Conservation (phyloP, 2,797 vertebrate species). For the Cossypha dichroa region DNA sequence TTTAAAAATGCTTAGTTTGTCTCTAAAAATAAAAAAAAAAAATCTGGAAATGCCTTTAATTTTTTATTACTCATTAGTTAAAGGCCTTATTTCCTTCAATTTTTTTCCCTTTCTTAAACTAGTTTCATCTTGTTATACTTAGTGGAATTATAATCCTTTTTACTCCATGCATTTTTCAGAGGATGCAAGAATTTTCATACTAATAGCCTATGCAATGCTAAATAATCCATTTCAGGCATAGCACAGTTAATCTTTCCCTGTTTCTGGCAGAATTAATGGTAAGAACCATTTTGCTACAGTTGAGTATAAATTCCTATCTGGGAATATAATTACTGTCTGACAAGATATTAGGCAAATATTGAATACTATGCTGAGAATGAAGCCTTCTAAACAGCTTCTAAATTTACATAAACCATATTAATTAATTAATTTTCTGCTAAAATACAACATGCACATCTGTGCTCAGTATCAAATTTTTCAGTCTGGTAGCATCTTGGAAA, state of each 20-base stretch:
- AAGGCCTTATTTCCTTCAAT: not conserved
- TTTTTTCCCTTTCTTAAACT: not conserved
- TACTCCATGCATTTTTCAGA: not conserved
- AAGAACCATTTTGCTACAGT: constrained; percentile 41
- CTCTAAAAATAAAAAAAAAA: not conserved
- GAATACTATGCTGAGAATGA: constrained; percentile 24
- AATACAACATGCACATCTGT: not conserved
- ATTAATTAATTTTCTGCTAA: constrained; percentile 43
- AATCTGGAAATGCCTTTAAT: not conserved
- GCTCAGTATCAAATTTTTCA: not conserved
- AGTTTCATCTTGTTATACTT: not conserved
- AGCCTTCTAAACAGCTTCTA: constrained; percentile 28
- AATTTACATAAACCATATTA: constrained; percentile 31
- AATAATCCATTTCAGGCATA: constrained; percentile 35
- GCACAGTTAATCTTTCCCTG: constrained; percentile 30
- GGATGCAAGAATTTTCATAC: constrained; percentile 3
- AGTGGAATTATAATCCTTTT: constrained; percentile 15
- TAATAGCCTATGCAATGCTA: constrained; percentile 22
- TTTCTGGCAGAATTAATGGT: constrained; percentile 58
- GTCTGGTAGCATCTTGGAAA: not conserved
- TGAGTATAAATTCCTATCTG: constrained; percentile 50
- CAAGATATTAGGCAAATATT: constrained; percentile 67
- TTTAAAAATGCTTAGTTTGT: not conserved
- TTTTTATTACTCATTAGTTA: not conserved
- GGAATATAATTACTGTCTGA: constrained; percentile 54